These are phyloP conservation scores for Hoplostethus atlanticus DNA, from an alignment of 2,797 vertebrate species.

Conservation along the genomic window DNA sequence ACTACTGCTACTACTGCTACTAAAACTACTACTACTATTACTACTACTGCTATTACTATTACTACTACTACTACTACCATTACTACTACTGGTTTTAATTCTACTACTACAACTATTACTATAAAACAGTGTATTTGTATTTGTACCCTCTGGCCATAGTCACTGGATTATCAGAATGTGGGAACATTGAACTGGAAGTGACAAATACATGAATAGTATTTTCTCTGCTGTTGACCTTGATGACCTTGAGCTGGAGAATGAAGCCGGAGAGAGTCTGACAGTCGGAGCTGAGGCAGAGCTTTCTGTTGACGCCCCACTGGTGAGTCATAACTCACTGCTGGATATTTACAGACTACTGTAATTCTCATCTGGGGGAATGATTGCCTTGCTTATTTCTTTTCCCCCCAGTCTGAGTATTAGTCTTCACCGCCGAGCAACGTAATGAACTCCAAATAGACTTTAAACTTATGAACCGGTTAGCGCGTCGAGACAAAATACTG, in stretches of 20 bases:
- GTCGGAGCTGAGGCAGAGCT: conserved; percentile 63
- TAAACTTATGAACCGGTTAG: conserved; percentile 2
- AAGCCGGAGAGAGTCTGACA: conserved; percentile 55
- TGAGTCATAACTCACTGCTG: conserved; percentile 66
- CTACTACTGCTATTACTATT: no score
- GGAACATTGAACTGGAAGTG: conserved; percentile 40
- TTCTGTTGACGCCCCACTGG: conserved; percentile 63
- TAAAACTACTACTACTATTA: no score
- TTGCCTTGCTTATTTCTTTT: conserved; percentile 46
- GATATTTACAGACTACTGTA: conserved; percentile 65
- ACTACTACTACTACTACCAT: no score
- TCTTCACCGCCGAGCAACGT: conserved; percentile 5
- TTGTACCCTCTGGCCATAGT: not conserved
- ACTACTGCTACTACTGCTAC: no score
- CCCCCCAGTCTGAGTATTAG: conserved; percentile 15
- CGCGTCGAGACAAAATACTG: conserved; percentile 13
- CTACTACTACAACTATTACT: no score
- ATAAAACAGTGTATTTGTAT: conserved; percentile 19
- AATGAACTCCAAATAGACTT: conserved; percentile 15
- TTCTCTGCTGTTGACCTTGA: conserved; percentile 56
- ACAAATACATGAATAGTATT: conserved; percentile 47
- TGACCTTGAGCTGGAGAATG: conserved; percentile 42
- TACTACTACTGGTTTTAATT: no score
- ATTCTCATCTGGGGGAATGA: conserved; percentile 54
- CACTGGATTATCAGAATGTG: conserved; percentile 15